Conservation (phyloP, 2,797 vertebrate species). For the Heteromormyrus szaboi region DNA sequence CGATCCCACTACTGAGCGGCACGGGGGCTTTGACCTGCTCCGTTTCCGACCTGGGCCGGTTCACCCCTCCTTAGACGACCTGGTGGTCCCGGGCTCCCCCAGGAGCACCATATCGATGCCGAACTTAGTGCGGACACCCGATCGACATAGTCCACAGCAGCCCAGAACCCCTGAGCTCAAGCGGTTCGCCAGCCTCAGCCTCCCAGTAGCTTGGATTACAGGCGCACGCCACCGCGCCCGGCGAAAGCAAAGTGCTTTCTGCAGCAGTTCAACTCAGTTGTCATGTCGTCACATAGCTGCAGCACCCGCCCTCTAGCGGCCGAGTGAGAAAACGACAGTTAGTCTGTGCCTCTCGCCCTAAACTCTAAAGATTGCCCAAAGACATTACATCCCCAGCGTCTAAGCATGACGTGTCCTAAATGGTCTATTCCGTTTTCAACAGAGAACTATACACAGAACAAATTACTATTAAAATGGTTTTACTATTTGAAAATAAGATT, state of each 20-base stretch:
- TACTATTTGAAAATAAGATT: conserved; percentile 27
- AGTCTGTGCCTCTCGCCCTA: not conserved
- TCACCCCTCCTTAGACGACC: conserved; percentile 47
- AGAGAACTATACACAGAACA: not conserved
- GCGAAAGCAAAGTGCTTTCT: not conserved
- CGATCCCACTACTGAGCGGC: conserved; percentile 55
- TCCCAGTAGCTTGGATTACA: conserved; percentile 28
- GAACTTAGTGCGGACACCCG: conserved; percentile 37
- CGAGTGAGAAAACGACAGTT: not conserved
- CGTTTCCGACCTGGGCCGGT: conserved; percentile 57
- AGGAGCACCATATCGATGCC: conserved; percentile 37
- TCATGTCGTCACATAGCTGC: not conserved
- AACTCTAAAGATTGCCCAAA: not conserved
- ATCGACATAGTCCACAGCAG: conserved; percentile 26
- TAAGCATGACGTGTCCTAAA: not conserved
- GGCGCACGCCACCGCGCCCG: conserved; percentile 21
- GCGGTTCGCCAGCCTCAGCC: conserved; percentile 25
- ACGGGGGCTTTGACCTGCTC: conserved; percentile 60
- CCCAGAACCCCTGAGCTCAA: conserved; percentile 27
- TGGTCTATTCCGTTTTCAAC: not conserved
- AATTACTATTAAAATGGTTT: not conserved
- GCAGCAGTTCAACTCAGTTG: not conserved
- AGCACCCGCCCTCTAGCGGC: not conserved
- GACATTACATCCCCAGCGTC: not conserved
- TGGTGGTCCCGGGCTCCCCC: conserved; percentile 34